Conservation (phyloP, 2,888 invertebrate species). For the Priocnemis perturbator region DNA sequence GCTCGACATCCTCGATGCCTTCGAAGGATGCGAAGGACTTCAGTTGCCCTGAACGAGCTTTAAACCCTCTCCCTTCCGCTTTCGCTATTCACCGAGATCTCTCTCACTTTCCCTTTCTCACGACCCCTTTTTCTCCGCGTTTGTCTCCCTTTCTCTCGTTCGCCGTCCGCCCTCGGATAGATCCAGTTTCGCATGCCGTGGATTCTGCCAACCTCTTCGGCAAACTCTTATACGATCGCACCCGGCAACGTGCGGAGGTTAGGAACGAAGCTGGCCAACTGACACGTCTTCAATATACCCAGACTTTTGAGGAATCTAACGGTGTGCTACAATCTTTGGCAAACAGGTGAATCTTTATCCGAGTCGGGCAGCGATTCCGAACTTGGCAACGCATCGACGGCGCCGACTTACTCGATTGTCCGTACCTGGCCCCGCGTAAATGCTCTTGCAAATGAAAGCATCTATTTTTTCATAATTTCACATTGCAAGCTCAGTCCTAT, state of each 20-base stretch:
- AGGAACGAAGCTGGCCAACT: conserved; percentile 10
- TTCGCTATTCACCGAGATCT: conserved; percentile 31
- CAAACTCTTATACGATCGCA: conserved; percentile 32
- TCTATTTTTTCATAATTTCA: no score
- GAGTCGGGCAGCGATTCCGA: no score
- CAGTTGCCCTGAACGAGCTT: conserved; percentile 50
- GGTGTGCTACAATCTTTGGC: no score
- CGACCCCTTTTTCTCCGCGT: not conserved
- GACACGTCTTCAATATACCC: conserved; percentile 17
- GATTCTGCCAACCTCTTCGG: conserved; percentile 42
- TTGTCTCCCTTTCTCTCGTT: conserved; percentile 17
- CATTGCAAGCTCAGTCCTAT: no score
- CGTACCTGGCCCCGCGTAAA: no score
- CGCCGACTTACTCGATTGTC: no score
- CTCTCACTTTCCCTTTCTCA: conserved; percentile 18
- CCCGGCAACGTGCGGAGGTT: conserved; percentile 9
- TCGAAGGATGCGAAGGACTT: conserved; percentile 45
- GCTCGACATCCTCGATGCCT: conserved; percentile 52
- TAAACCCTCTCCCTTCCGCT: conserved; percentile 41
- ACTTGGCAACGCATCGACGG: no score
- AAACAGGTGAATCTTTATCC: no score
- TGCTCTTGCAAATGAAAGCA: no score
- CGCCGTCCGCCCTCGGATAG: conserved; percentile 15
- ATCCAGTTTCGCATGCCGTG: conserved; percentile 40
- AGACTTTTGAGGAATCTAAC: not conserved